Conservation (phyloP, 1,140 invertebrate species). For the Euglossa dilemma region DNA sequence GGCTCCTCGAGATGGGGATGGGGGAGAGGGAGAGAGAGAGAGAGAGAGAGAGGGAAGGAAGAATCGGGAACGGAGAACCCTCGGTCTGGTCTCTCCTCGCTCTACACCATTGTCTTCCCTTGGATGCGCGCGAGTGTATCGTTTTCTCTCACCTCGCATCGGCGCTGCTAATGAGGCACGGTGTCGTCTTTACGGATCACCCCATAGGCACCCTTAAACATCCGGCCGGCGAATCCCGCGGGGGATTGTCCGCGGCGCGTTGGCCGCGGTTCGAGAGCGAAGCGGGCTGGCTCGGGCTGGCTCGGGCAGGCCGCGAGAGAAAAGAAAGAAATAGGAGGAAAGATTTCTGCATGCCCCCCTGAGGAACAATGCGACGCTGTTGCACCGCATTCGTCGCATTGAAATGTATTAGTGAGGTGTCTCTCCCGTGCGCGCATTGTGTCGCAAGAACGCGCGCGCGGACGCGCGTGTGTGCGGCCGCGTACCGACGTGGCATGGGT, state of each 20-base stretch:
- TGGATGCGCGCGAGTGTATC: slow-evolving; percentile 20
- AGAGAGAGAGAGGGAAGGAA: too few species aligned
- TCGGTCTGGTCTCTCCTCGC: neutral
- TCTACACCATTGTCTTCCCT: slow-evolving; percentile 30
- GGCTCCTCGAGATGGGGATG: neutral
- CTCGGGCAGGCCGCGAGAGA: neutral
- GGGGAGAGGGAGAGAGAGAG: too few species aligned
- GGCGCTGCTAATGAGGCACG: slow-evolving; percentile 52
- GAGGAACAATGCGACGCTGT: slow-evolving; percentile 70
- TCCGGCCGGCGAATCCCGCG: slow-evolving; percentile 29
- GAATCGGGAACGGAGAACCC: too few species aligned
- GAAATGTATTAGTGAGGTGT: slow-evolving; percentile 60
- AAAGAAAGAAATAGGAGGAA: slow-evolving; percentile 49
- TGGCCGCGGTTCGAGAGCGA: slow-evolving; percentile 42
- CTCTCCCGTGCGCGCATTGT: slow-evolving; percentile 42
- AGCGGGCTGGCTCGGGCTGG: slow-evolving; percentile 19
- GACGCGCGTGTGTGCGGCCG: neutral
- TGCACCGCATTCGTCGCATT: slow-evolving; percentile 64
- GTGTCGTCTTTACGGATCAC: slow-evolving; percentile 65
- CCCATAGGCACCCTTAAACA: slow-evolving; percentile 54
- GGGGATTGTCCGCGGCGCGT: slow-evolving; percentile 31
- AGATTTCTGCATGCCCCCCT: slow-evolving; percentile 56
- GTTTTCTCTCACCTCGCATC: slow-evolving; percentile 46
- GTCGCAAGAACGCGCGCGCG: slow-evolving; percentile 17
- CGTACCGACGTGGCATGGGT: slow-evolving; percentile 10